These are phyloP conservation scores for Buathra laborator DNA, from an alignment of 2,888 invertebrate genomes.

Conservation along the genomic window DNA sequence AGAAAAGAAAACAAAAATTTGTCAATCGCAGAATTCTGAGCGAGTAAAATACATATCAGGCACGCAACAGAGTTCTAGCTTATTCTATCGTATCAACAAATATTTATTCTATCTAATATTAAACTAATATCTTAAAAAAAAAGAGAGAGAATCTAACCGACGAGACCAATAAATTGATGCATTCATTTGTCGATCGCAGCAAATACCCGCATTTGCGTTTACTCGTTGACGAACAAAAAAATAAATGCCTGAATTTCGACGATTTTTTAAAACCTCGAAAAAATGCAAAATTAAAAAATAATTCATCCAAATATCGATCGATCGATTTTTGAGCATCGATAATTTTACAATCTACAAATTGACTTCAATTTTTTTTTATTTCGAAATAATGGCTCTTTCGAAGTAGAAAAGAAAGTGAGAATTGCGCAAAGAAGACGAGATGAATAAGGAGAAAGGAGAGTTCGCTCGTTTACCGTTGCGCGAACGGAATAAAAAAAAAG, in stretches of 20 bases:
- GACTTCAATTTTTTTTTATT: background rate
- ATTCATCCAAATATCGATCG: too few species aligned
- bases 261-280: too few species aligned
- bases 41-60: conserved; percentile 68
- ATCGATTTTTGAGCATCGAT: background rate
- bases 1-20: background rate
- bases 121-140: conserved; percentile 52
- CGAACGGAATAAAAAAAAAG: conserved; percentile 33
- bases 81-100: conserved; percentile 64
- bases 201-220: background rate
- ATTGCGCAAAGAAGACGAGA: background rate
- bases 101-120: conserved; percentile 65
- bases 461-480: conserved; percentile 20
- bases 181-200: conserved; percentile 11
- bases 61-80: conserved; percentile 66
- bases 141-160: conserved; percentile 9
- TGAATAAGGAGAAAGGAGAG: conserved; percentile 16
- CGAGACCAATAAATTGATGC: conserved; percentile 53
- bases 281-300: too few species aligned
- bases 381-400: background rate
- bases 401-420: background rate
- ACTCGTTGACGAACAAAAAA: too few species aligned
- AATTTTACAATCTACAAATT: conserved; percentile 1
- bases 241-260: too few species aligned
- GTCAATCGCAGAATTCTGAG: conserved; percentile 50